Percentiles rank a stretch among this genome's conserved stretches.
Conservation (phyloP, 2,797 vertebrate species). For the Thamnophis elegans region DNA sequence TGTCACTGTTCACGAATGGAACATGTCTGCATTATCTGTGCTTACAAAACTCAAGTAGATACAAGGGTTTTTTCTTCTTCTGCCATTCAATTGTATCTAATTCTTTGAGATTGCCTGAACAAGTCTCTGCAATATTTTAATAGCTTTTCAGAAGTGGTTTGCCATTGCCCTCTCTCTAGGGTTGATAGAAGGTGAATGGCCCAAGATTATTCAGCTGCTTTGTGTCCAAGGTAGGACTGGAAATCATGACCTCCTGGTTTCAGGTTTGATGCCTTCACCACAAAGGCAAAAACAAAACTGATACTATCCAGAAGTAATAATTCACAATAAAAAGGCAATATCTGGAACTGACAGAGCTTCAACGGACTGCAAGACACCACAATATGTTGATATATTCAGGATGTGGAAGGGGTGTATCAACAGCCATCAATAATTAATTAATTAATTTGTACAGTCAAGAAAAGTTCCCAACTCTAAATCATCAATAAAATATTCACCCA, state of each 20-base stretch:
- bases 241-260: background rate
- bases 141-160: background rate
- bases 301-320: conserved; percentile 22
- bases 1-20: conserved; percentile 20
- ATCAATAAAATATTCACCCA: background rate
- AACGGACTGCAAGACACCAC: background rate
- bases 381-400: background rate
- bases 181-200: background rate
- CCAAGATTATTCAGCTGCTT: background rate
- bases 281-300: background rate
- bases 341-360: conserved; percentile 1
- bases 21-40: conserved; percentile 22
- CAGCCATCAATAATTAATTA: background rate
- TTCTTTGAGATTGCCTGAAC: background rate
- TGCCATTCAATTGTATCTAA: background rate
- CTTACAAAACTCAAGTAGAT: conserved; percentile 25
- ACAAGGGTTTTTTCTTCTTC: background rate
- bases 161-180: background rate
- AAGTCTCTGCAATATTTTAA: background rate
- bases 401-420: background rate
- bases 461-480: background rate
- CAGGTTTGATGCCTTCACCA: background rate
- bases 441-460: background rate
- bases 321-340: conserved; percentile 28
- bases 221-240: background rate